phyloP scores from a whole-genome alignment of 1,140 invertebrate genomes.

The Plutomurus gul region DNA sequence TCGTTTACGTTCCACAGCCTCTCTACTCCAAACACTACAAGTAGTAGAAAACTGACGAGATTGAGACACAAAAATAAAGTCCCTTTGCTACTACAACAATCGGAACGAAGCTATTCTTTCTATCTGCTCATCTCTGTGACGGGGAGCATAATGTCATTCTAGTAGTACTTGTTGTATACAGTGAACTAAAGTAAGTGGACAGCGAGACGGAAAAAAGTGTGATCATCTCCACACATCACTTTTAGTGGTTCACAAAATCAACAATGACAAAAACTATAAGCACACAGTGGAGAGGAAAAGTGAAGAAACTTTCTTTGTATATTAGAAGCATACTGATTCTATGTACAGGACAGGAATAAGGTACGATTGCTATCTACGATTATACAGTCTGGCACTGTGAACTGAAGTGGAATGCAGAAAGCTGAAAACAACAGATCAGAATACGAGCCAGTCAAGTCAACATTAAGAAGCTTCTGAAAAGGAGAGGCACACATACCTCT shows the following conservation, averaged over 20 bases:
- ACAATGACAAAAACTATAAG: constrained; percentile 18
- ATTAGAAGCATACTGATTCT: not conserved
- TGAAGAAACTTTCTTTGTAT: not conserved
- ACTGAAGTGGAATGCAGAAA: not conserved
- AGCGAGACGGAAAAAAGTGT: not conserved
- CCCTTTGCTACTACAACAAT: not conserved
- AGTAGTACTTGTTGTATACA: not conserved
- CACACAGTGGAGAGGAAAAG: not conserved
- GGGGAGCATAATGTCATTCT: not conserved
- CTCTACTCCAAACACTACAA: not conserved
- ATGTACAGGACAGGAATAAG: too few species aligned
- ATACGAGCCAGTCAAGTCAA: not conserved
- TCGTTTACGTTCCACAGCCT: not conserved
- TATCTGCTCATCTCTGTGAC: constrained; percentile 7
- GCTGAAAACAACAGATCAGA: not conserved
- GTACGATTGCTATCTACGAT: too few species aligned
- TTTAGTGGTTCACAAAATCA: constrained; percentile 27
- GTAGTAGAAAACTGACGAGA: not conserved
- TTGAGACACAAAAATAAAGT: constrained; percentile 12
- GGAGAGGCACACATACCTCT: not conserved
- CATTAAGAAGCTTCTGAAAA: not conserved
- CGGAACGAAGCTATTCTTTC: not conserved
- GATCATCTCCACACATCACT: constrained; percentile 20
- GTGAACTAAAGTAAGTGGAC: not conserved
- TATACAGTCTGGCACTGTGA: not conserved